These are phyloP conservation scores for Ammospiza caudacuta DNA, from an alignment of 2,113 vertebrate species.

Conservation along the genomic window DNA sequence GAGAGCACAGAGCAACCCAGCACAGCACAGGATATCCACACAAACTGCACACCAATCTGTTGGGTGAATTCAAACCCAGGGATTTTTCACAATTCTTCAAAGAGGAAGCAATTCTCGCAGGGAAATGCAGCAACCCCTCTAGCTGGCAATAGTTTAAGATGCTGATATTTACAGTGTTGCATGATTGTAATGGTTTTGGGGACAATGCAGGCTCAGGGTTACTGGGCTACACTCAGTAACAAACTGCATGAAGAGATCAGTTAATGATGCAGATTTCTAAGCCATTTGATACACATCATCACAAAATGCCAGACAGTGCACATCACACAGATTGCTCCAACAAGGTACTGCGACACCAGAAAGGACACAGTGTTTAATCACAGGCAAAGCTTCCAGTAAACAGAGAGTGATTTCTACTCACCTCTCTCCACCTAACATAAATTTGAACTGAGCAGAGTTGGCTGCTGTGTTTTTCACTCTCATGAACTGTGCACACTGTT, in stretches of 20 bases:
- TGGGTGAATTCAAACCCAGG: not conserved
- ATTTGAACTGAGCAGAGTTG: not conserved
- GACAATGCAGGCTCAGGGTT: not conserved
- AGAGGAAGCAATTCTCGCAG: not conserved
- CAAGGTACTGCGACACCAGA: not conserved
- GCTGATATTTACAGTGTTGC: not conserved
- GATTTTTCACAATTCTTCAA: not conserved
- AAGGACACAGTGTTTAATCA: not conserved
- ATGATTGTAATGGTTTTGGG: not conserved
- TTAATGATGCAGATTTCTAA: not conserved
- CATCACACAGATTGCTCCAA: not conserved
- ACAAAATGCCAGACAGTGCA: not conserved
- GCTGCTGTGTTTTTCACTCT: not conserved
- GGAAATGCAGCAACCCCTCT: constrained; percentile 34
- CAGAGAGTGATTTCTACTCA: not conserved
- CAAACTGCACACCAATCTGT: not conserved
- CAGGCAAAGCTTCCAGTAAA: not conserved
- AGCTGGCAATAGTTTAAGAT: constrained; percentile 42
- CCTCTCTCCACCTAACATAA: not conserved
- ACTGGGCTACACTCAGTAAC: not conserved
- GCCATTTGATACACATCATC: not conserved
- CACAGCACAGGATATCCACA: not conserved
- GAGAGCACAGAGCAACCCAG: not conserved
- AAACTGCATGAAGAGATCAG: not conserved
- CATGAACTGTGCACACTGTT: not conserved